Evolutionary conservation across 2,113 vertebrate genomes (phyloP), one percentile per base, ranked within the genome.

Genomic region (Caranx melampygus): DNA sequence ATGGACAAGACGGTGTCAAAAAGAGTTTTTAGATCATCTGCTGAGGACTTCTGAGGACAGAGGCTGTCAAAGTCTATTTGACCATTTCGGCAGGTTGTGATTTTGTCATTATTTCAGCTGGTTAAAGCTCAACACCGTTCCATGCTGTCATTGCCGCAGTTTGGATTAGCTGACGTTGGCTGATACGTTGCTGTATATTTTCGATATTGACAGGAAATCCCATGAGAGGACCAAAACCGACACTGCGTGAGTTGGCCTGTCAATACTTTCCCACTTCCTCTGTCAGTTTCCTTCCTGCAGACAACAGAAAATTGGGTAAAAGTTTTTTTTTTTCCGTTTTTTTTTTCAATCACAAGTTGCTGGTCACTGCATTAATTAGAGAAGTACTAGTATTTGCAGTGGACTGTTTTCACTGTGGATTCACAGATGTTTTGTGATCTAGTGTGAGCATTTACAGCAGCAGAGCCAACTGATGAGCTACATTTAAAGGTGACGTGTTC

Each of bases 181-280:
- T 67, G 14, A 44, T 26, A 26, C 44, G 15, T 75, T 20, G 33
- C 57, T 75, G 4, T 67, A 20, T 3, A 44, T 63, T 89, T 89
- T 89, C 65, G 77, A 66, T 35, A 47, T 0, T 3, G 37, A 81
- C 85, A 83, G 80, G 71, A 71, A 33, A 69, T 33, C 16, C 49
- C 34, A 33, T 3, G 1, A 75, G 37, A 33, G 64, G 18, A 37
- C 16, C 57, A 47, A 73, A 87, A 75, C 64, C 75, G 45, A n/a
- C 9, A 70, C 2, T 62, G 54, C 16, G 3, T 67, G 31, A n/a
- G 31, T 58, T 16, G 4, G 34, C 55, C 54, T 68, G 76, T 78
- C 44, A 11, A 57, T 52, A 72, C 51, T 26, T 81, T 62, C 65
- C 55, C 80, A 86, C 74, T 85, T 86, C 83, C 78, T 16, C 59